These are phyloP conservation scores for Anarhynchus alexandrinus DNA, from an alignment of 2,113 vertebrate species.

Conservation along the genomic window DNA sequence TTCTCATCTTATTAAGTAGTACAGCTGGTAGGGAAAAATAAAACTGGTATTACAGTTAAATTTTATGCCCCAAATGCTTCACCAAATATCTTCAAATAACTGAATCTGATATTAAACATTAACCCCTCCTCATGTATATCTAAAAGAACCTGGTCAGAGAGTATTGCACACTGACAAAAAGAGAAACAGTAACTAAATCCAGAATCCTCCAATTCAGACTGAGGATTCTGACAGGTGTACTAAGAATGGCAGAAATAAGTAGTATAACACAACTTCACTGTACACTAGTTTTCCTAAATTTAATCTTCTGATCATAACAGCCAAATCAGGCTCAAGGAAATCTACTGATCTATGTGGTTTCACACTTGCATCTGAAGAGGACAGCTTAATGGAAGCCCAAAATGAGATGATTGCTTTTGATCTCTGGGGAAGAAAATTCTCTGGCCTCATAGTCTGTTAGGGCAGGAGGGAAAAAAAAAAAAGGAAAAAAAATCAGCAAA, in stretches of 20 bases:
- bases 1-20: neutral
- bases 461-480: neutral
- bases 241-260: neutral
- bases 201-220: neutral
- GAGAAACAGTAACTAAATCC: neutral
- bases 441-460: neutral
- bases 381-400: neutral
- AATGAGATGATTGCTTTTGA: neutral
- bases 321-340: neutral
- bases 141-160: neutral
- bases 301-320: neutral
- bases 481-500: neutral
- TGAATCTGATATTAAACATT: neutral
- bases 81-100: neutral
- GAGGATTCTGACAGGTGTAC: neutral
- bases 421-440: neutral
- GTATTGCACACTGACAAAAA: neutral
- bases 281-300: neutral
- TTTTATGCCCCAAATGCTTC: neutral
- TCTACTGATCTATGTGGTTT: neutral
- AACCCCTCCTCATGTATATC: rapidly evolving
- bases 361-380: neutral
- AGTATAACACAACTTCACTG: neutral
- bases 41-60: neutral
- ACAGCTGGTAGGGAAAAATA: neutral